Conservation (phyloP, 2,888 invertebrate genomes). For the Aporophyla nigra region DNA sequence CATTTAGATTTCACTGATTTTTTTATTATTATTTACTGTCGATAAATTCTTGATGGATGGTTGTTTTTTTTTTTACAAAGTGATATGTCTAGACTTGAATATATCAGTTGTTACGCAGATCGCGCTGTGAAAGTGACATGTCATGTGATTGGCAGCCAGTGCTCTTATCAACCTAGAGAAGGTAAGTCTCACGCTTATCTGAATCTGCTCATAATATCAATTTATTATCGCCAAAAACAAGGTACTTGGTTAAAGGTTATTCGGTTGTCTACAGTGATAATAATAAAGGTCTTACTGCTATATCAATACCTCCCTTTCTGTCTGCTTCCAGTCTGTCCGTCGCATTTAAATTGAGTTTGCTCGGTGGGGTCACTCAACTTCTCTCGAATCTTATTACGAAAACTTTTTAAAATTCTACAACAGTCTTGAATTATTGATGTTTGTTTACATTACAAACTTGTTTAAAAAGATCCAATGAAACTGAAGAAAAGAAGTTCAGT, state of each 20-base stretch:
- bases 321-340: conserved; percentile 9
- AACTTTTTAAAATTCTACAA: conserved; percentile 2
- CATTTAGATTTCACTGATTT: conserved; percentile 40
- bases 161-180: conserved; percentile 34
- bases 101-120: conserved; percentile 31
- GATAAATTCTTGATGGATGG: conserved; percentile 20
- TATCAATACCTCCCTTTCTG: conserved; percentile 1
- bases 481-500: conserved; percentile 1
- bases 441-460: conserved; percentile 15
- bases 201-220: neutral
- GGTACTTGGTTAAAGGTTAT: neutral
- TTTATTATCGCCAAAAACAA: neutral
- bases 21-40: conserved; percentile 1
- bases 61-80: conserved; percentile 13
- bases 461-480: neutral
- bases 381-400: conserved; percentile 7
- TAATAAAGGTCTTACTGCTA: neutral
- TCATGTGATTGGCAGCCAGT: conserved; percentile 24
- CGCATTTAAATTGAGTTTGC: conserved; percentile 32
- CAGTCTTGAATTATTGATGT: neutral
- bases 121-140: conserved; percentile 36
- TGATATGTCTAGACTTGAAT: conserved; percentile 35
- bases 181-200: conserved; percentile 38
- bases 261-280: neutral
- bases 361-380: conserved; percentile 27